Evolutionary conservation across 1,140 invertebrate genomes (phyloP).

Genomic region (Daktulosphaira vitifoliae): DNA sequence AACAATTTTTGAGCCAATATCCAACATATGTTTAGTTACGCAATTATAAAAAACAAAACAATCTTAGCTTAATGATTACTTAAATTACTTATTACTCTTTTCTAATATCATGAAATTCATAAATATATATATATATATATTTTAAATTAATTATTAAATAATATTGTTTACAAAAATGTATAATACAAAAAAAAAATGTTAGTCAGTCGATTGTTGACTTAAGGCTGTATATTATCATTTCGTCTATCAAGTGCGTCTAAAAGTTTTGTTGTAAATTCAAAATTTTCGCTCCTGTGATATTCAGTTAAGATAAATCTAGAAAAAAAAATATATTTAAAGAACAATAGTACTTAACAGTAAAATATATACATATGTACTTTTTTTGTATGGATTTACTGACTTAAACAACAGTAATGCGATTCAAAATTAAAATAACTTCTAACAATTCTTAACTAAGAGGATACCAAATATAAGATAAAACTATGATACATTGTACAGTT

Average conservation of each 20-base stretch:
- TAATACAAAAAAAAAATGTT: slow-evolving; percentile 33
- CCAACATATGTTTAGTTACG: slow-evolving; percentile 14
- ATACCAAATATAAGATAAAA: no score
- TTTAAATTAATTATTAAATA: slow-evolving; percentile 33
- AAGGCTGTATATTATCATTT: slow-evolving; percentile 31
- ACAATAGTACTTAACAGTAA: no score
- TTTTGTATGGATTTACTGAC: no score
- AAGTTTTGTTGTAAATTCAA: slow-evolving; percentile 30
- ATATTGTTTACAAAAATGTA: slow-evolving; percentile 33
- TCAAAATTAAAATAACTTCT: no score
- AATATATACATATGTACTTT: no score
- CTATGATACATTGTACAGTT: no score
- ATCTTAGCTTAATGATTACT: slow-evolving; percentile 33
- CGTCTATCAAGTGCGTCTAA: slow-evolving; percentile 32
- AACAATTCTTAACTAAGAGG: no score
- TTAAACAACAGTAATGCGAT: no score
- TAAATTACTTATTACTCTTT: slow-evolving; percentile 33
- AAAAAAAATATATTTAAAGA: neutral
- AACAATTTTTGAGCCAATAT: slow-evolving; percentile 29
- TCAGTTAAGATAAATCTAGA: slow-evolving; percentile 28
- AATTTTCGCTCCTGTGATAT: slow-evolving; percentile 8
- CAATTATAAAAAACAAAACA: slow-evolving; percentile 31
- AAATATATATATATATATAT: no score
- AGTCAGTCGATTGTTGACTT: slow-evolving; percentile 33
- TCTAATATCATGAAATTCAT: slow-evolving; percentile 32